These are phyloP conservation scores for Yponomeuta plumbellus DNA, from an alignment of 2,888 invertebrate species.

Conservation along the genomic window DNA sequence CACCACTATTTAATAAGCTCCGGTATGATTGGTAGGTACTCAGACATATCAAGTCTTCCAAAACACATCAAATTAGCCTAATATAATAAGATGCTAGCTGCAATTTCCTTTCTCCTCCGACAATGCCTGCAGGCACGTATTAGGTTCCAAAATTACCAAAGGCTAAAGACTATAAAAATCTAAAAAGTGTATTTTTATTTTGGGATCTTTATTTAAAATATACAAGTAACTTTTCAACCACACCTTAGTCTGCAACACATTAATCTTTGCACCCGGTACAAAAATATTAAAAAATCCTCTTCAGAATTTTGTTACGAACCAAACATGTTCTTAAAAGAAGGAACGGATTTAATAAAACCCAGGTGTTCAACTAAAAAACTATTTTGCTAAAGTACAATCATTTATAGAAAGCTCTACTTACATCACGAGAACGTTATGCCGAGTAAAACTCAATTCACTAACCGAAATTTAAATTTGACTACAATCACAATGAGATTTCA, in stretches of 20 bases:
- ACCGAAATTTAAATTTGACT: background rate
- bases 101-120: background rate
- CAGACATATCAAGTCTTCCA: background rate
- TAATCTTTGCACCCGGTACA: no score
- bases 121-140: background rate
- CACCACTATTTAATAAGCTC: background rate
- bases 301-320: no score
- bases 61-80: background rate
- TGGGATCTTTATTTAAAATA: no score
- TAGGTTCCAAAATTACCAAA: no score
- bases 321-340: no score
- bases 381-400: background rate
- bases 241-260: no score
- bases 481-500: slow-evolving; percentile 22
- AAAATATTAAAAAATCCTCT: no score
- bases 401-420: background rate
- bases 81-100: background rate
- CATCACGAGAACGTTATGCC: background rate
- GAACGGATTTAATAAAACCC: no score
- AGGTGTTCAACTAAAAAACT: no score
- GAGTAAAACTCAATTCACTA: slow-evolving; percentile 7
- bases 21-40: background rate
- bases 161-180: no score
- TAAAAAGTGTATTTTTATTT: no score
- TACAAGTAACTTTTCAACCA: no score